These are phyloP conservation scores for Pristionchus pacificus DNA, from an alignment of 1,140 invertebrate species.

Conservation along the genomic window DNA sequence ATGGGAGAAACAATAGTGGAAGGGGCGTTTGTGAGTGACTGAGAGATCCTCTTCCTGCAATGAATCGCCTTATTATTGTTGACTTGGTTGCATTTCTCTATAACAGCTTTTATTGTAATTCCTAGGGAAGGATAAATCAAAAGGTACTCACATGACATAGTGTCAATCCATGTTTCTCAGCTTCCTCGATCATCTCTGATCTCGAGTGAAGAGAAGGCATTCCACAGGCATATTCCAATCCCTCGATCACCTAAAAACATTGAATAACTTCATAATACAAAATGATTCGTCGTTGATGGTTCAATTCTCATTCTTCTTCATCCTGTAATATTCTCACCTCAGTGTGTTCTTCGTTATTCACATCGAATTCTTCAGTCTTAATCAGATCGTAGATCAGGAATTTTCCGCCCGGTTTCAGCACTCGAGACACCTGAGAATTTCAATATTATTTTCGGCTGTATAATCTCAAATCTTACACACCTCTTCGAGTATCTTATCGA, in stretches of 20 bases:
- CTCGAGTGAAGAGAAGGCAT: conserved; percentile 51
- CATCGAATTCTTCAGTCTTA: conserved; percentile 51
- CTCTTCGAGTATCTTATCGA: conserved; percentile 44
- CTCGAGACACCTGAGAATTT: conserved; percentile 2
- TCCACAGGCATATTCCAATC: conserved; percentile 54
- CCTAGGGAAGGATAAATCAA: background rate
- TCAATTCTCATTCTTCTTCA: too few species aligned
- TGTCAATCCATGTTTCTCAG: conserved; percentile 35
- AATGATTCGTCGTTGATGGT: too few species aligned
- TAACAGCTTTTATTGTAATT: background rate
- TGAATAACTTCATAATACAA: too few species aligned
- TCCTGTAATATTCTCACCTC: too few species aligned
- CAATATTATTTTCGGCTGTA: background rate
- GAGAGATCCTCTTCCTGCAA: conserved; percentile 41
- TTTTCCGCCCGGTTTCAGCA: conserved; percentile 44
- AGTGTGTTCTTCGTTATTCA: conserved; percentile 42
- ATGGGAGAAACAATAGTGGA: conserved; percentile 51
- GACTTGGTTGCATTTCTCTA: background rate
- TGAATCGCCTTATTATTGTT: background rate
- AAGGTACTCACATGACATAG: conserved; percentile 10
- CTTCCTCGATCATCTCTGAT: conserved; percentile 43
- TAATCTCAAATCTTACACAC: conserved; percentile 22
- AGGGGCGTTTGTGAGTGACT: conserved; percentile 46
- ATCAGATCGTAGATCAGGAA: conserved; percentile 55
- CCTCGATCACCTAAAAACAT: conserved; percentile 37